phyloP scores from a whole-genome alignment of 2,888 invertebrate genomes.

The Buathra laborator region DNA sequence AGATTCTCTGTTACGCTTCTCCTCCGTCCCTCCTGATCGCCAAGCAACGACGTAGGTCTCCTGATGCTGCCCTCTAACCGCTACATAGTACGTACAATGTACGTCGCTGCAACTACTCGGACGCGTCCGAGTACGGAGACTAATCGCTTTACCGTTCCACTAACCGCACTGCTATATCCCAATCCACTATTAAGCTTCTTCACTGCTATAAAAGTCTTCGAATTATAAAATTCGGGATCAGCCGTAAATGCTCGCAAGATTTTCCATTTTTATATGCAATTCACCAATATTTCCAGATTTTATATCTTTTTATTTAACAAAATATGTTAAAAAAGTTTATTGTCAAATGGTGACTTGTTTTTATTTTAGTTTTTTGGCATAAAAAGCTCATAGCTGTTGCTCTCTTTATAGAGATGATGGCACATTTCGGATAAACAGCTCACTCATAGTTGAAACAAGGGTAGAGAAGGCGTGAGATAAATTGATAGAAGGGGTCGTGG shows the following conservation, averaged over 20 bases:
- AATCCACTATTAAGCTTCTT: slow-evolving; percentile 43
- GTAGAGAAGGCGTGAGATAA: neutral
- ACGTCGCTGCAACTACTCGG: slow-evolving; percentile 62
- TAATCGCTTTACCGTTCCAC: slow-evolving; percentile 68
- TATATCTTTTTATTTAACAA: too few relatives aligned
- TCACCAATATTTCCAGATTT: neutral
- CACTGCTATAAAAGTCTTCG: slow-evolving; percentile 26
- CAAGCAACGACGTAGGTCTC: slow-evolving; percentile 54
- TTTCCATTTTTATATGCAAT: slow-evolving; percentile 34
- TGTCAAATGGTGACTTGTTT: neutral
- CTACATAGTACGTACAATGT: slow-evolving; percentile 38
- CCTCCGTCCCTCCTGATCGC: slow-evolving; percentile 31
- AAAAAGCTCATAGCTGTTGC: neutral
- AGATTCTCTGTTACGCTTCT: slow-evolving; percentile 45
- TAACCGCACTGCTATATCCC: slow-evolving; percentile 64
- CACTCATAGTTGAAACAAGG: neutral
- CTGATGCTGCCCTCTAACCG: slow-evolving; percentile 27
- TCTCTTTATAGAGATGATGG: neutral
- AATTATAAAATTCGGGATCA: neutral
- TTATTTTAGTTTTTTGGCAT: neutral
- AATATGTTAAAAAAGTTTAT: neutral
- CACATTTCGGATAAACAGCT: neutral
- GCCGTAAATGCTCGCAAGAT: neutral
- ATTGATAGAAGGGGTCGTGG: slow-evolving; percentile 10
- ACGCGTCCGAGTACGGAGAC: slow-evolving; percentile 62